These are phyloP conservation scores for Callorhinus ursinus DNA, from an alignment of 2,113 vertebrate species.

Conservation along the genomic window DNA sequence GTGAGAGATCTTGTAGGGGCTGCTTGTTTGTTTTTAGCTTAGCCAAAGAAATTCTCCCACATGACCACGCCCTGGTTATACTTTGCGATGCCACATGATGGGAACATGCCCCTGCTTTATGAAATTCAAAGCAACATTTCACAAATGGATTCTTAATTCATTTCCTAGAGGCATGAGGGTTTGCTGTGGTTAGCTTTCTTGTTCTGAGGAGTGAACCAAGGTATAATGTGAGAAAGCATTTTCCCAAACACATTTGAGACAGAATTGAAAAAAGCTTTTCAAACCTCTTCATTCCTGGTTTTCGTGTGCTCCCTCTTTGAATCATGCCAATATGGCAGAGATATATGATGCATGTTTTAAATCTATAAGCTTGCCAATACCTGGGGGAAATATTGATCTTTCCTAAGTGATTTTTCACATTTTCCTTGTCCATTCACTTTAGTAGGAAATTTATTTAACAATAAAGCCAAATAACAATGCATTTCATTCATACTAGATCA, in stretches of 20 bases:
- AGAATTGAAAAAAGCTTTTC: neutral
- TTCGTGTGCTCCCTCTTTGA: neutral
- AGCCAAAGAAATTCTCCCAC: conserved; percentile 27
- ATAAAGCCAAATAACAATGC: conserved; percentile 1
- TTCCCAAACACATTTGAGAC: neutral
- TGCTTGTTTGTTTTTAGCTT: conserved; percentile 36
- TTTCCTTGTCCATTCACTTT: neutral
- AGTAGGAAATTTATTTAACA: neutral
- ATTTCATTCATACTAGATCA: neutral
- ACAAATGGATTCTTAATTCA: conserved; percentile 17
- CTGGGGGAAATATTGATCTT: neutral
- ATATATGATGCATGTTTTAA: neutral
- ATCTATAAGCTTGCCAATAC: neutral
- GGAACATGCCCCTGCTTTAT: neutral
- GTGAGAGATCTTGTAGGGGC: neutral
- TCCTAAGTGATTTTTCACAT: neutral
- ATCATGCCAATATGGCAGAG: neutral
- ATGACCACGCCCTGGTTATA: neutral
- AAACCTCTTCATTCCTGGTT: neutral
- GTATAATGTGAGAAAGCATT: neutral
- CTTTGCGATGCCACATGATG: neutral
- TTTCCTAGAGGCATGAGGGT: neutral
- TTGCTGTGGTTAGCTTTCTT: conserved; percentile 1
- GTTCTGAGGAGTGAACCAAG: neutral
- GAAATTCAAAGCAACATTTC: conserved; percentile 39